These are phyloP conservation scores for Sericinus montela DNA, from an alignment of 2,888 invertebrate genomes.

Conservation along the genomic window DNA sequence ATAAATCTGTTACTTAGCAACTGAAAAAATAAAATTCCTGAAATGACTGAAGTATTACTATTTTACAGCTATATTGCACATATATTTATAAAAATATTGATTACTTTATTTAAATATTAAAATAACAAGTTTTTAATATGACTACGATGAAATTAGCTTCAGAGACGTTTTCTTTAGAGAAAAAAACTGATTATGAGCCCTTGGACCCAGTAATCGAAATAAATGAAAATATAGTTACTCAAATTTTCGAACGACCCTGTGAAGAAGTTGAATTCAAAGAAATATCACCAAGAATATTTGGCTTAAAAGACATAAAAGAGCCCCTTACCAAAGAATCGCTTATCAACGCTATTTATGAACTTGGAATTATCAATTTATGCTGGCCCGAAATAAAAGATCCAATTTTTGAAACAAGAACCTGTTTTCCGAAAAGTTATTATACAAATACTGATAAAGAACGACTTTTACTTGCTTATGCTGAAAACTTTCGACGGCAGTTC, in stretches of 20 bases:
- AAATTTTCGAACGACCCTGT: slow-evolving; percentile 47
- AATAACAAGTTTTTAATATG: slow-evolving; percentile 24
- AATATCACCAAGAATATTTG: slow-evolving; percentile 57
- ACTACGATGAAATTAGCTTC: slow-evolving; percentile 29
- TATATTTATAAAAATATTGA: no score
- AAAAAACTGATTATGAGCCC: slow-evolving; percentile 41
- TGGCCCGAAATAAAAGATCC: slow-evolving; percentile 81
- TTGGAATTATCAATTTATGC: slow-evolving; percentile 81
- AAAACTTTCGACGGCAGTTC: slow-evolving; percentile 88
- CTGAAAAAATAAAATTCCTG: slow-evolving; percentile 18
- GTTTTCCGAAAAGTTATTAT: slow-evolving; percentile 83
- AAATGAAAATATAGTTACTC: slow-evolving; percentile 52
- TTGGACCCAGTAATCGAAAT: slow-evolving; percentile 62
- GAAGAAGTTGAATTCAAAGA: slow-evolving; percentile 54
- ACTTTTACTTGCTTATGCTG: slow-evolving; percentile 84
- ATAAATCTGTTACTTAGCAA: slow-evolving; percentile 34
- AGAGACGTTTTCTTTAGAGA: slow-evolving; percentile 36
- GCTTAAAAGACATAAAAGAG: slow-evolving; percentile 47
- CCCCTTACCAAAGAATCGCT: slow-evolving; percentile 73
- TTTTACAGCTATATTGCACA: no score
- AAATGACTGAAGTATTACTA: neutral
- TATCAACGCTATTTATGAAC: slow-evolving; percentile 78
- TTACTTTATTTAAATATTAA: neutral
- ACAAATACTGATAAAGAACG: slow-evolving; percentile 84
- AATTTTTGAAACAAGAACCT: slow-evolving; percentile 76